Conservation (phyloP, 2,797 vertebrate species). For the Propithecus deckenii region DNA sequence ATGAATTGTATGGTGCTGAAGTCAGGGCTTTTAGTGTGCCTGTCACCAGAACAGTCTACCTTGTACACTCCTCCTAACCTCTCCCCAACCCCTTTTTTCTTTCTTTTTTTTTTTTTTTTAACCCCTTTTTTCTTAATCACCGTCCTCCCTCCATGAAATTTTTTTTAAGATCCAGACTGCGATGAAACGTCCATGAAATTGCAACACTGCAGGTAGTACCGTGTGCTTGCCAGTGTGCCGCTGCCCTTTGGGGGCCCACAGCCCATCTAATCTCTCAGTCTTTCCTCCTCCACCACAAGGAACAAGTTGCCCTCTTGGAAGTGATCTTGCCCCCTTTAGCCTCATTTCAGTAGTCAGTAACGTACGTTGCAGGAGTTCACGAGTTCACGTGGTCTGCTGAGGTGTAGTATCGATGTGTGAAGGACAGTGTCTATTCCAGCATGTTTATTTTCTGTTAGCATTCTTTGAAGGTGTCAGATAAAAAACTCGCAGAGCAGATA, state of each 20-base stretch:
- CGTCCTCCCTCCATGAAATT: neutral
- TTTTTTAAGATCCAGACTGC: neutral
- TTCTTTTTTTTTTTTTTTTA: neutral
- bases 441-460: conserved; percentile 69
- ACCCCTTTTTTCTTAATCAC: neutral
- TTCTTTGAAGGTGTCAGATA: conserved; percentile 83
- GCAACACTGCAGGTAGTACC: neutral
- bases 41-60: neutral
- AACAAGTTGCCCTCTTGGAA: neutral
- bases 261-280: neutral
- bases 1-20: neutral
- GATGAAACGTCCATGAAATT: neutral
- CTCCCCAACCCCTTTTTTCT: neutral
- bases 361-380: neutral
- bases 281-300: neutral
- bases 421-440: neutral
- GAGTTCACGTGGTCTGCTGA: neutral
- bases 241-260: neutral
- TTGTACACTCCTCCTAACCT: neutral
- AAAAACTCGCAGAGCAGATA: conserved; percentile 83
- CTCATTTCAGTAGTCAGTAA: neutral
- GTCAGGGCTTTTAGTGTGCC: neutral
- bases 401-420: neutral
- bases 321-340: neutral
- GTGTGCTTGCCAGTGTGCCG: neutral